These are phyloP conservation scores for Blastomussa wellsi DNA, from an alignment of 92 coral and sea anemone species.

Conservation along the genomic window DNA sequence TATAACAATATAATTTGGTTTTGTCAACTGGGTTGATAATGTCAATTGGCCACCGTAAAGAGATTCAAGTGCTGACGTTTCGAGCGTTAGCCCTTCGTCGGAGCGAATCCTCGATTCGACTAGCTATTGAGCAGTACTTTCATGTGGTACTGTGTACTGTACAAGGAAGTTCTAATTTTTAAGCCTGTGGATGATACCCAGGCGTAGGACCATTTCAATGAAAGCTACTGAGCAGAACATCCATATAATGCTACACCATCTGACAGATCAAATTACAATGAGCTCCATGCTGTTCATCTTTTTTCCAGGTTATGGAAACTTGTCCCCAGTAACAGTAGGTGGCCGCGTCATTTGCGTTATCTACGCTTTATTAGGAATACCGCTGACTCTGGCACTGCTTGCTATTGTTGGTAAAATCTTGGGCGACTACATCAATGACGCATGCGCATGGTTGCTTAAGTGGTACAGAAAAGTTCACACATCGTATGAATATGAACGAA, in stretches of 20 bases:
- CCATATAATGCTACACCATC: no score
- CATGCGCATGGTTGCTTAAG: slow-evolving; percentile 72
- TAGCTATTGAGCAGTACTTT: not conserved
- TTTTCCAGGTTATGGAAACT: slow-evolving; percentile 71
- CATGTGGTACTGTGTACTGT: not conserved
- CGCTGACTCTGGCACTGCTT: slow-evolving; percentile 85
- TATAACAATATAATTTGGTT: no score
- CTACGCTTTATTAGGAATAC: slow-evolving; percentile 85
- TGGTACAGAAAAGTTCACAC: slow-evolving; percentile 68
- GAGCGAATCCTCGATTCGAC: no score
- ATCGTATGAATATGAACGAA: slow-evolving; percentile 78
- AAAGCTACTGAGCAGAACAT: no score
- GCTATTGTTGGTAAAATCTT: slow-evolving; percentile 89
- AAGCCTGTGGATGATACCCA: not conserved
- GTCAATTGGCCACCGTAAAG: no score
- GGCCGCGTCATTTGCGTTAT: slow-evolving; percentile 78
- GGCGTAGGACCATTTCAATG: not conserved
- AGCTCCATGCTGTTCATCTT: not conserved
- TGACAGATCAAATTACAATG: not conserved
- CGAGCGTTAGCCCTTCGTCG: no score
- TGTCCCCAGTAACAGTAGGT: slow-evolving; percentile 72
- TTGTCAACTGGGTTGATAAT: no score
- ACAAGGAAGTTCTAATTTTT: not conserved
- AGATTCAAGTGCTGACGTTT: no score
- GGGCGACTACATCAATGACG: slow-evolving; percentile 84